Evolutionary conservation across 64 coral and sea anemone genomes (phyloP), one percentile per base, ranked within the genome.

Genomic region (Catalaphyllia jardinei): DNA sequence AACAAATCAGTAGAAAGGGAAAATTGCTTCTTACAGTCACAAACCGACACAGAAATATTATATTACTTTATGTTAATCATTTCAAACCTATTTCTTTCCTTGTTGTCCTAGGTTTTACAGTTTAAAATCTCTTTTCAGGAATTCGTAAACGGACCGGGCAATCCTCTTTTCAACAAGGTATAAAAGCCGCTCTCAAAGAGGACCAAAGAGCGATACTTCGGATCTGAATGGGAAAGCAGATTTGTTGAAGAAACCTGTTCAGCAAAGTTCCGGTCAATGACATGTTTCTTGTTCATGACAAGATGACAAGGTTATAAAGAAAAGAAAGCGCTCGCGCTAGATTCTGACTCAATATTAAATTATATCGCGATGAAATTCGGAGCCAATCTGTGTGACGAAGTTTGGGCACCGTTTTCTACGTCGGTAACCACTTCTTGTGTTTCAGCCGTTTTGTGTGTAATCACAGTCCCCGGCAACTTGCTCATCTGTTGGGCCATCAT

Each of bases 401-500:
- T 88, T 10, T 76, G 57, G 54, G 87, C 94, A 28, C 94, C 94
- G 13, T 82, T 71, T 67, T 20, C 50, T 29, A 81, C 89, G n/a
- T 96, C 94, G 4, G 88, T 88, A n/a, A 89, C 91, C 2, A 96
- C 94, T 14, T 75, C 94, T 1, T 64, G 73, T 6, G 54, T 93
- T 54, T 82, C 94, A 29, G 85, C 71, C 4, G 5, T 96, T 18
- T 92, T 96, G 27, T 90, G 79, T 31, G 29, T 96, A 12, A 39
- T 93, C 52, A 96, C 94, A 4, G 75, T 89, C 6, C 94, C 94
- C 9, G 94, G 94, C 42, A 96, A 96, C 29, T 74, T 96, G 57
- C 57, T 96, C 0, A 96, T 96, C 20, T 93, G 91, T 72, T 73
- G 93, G 50, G 74, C 91, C 24, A 90, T 96, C 24, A 71, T 96